Base-by-base conservation (phyloP, 2,888 invertebrate species). In the Andrena flavipes region DNA sequence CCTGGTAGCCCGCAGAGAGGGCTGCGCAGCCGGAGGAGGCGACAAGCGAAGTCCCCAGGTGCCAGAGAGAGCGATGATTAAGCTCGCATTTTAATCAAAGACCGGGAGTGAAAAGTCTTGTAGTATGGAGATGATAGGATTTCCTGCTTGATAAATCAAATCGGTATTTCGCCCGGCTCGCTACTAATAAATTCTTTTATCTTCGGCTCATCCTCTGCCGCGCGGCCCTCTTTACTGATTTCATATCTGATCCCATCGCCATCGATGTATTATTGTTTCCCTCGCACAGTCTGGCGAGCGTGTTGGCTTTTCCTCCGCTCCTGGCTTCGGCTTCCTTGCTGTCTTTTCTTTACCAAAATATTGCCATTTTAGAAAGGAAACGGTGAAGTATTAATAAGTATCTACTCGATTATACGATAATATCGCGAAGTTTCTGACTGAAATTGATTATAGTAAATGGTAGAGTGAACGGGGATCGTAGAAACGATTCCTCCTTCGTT, bases 1-100 rank as follows among this genome's bases (percentile, higher is more conserved):
- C 72, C 69, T 80, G 54, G 73, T 64, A 85, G 72, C 49, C 62
- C 62, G 76, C 68, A 33, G 78, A 69, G 69, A 80, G 79, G 82
- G 60, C 70, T 73, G 72, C n/a, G 51, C 20, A 72, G 49, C 26
- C 35, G 84, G 71, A 72, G 81, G 65, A 85, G 82, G 84, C 87
- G 87, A 86, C 87, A 86, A 88, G 88, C 85, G 84, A 88, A 90
- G 90, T 92, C 92, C 93, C 92, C 92, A 92, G 93, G 92, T 93
- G 92, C 89, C 90, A 76, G 79, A 83, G 87, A 88, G 90, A 90
- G 90, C 89, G 91, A 93, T 93, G 93, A 93, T 93, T 93, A 93
- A 93, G 92, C 93, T 88, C 91, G 91, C 93, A 93, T 93, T 93
- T 93, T 93, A 93, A 93, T 93, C 93, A 93, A 93, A 93, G 90